These are phyloP conservation scores for Ochropleura leucogaster DNA, from an alignment of 2,888 invertebrate genomes.

Conservation along the genomic window DNA sequence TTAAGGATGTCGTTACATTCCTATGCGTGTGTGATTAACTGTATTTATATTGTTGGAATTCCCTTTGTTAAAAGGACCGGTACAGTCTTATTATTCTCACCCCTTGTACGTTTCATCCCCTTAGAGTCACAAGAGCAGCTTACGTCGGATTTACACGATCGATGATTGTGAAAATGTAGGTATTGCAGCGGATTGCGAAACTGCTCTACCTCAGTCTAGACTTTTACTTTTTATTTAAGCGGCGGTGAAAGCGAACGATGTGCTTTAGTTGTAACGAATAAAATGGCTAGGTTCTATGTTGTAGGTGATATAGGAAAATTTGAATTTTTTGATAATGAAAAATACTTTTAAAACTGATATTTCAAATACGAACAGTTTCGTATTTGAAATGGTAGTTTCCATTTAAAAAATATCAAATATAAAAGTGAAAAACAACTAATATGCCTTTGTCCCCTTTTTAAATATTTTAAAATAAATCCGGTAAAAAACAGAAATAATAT, in stretches of 20 bases:
- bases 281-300: neutral
- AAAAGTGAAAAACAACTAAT: too few relatives aligned
- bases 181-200: conserved; percentile 68
- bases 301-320: neutral
- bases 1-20: conserved; percentile 69
- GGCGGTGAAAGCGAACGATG: conserved; percentile 5
- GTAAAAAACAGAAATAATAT: conserved; percentile 42
- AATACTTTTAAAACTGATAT: neutral
- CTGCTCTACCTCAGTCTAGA: conserved; percentile 4
- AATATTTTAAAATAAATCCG: neutral
- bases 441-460: too few relatives aligned
- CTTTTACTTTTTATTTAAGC: conserved; percentile 21
- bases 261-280: neutral
- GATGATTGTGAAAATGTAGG: conserved; percentile 76
- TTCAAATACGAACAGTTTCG: too few relatives aligned
- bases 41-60: conserved; percentile 77
- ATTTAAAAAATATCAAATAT: too few relatives aligned
- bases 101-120: conserved; percentile 70
- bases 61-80: conserved; percentile 79
- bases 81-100: conserved; percentile 77
- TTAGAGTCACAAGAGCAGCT: conserved; percentile 78
- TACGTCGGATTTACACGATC: conserved; percentile 84
- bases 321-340: too few relatives aligned
- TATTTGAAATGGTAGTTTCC: neutral
- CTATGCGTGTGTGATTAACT: conserved; percentile 74